phyloP scores from a whole-genome alignment of 2,113 vertebrate genomes.

The Cyanoderma ruficeps region DNA sequence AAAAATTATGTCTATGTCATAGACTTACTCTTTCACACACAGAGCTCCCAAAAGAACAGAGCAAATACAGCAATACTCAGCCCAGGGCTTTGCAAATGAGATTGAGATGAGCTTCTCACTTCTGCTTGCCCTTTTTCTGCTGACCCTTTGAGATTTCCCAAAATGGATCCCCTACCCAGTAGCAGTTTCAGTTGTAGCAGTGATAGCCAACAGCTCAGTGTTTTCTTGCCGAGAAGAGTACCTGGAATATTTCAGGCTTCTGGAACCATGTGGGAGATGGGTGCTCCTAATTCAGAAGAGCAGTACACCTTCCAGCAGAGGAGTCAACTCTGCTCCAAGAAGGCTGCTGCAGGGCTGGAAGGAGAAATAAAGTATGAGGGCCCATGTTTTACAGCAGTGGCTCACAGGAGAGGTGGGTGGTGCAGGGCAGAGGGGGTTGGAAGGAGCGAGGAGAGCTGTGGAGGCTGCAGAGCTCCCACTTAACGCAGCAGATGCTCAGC shows the following conservation, averaged over 20 bases:
- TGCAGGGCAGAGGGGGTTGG: not conserved
- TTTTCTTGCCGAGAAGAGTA: not conserved
- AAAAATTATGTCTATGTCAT: rapidly evolving
- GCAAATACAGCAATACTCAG: not conserved
- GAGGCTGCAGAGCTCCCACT: not conserved
- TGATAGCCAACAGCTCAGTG: not conserved
- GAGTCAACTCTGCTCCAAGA: not conserved
- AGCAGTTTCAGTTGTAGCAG: not conserved
- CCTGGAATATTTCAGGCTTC: not conserved
- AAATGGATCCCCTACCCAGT: not conserved
- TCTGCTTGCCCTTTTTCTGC: not conserved
- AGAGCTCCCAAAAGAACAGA: not conserved
- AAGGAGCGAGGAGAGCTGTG: not conserved
- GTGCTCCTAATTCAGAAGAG: not conserved
- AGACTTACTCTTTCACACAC: not conserved
- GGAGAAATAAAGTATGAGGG: not conserved
- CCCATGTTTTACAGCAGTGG: not conserved
- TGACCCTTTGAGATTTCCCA: not conserved
- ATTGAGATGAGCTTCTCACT: not conserved
- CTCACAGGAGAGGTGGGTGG: not conserved
- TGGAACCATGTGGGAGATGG: rapidly evolving
- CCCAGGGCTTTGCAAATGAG: not conserved
- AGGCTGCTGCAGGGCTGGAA: not conserved
- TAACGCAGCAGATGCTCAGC: not conserved
- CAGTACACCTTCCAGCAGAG: not conserved